Conservation (phyloP, 2,797 vertebrate genomes). For the Phalanger gymnotis region DNA sequence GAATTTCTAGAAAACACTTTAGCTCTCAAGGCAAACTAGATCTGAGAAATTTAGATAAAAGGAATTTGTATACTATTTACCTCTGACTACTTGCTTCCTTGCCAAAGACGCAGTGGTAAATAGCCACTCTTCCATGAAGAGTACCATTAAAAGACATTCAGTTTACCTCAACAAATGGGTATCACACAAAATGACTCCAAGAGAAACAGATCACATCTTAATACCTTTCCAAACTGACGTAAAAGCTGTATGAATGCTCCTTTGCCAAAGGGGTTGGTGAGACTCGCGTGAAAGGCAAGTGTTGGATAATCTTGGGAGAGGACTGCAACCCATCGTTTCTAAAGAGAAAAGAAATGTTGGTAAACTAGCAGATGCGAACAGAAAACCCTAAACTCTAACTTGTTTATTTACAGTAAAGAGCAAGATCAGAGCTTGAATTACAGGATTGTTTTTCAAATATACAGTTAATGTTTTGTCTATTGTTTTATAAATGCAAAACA, state of each 20-base stretch:
- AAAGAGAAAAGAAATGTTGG: slow-evolving; percentile 4
- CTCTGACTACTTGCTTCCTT: neutral
- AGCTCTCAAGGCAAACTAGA: neutral
- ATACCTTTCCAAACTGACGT: slow-evolving; percentile 98
- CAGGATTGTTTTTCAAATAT: slow-evolving; percentile 49
- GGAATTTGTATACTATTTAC: neutral
- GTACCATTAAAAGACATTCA: neutral
- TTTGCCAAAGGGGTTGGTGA: slow-evolving; percentile 98
- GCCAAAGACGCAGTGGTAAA: neutral
- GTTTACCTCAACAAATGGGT: neutral
- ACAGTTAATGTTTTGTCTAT: slow-evolving; percentile 66
- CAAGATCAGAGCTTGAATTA: slow-evolving; percentile 41
- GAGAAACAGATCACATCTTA: neutral
- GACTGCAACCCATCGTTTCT: slow-evolving; percentile 98
- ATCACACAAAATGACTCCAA: neutral
- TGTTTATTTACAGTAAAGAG: slow-evolving; percentile 50
- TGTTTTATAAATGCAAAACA: slow-evolving; percentile 75
- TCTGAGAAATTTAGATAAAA: neutral
- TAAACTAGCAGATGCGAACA: neutral
- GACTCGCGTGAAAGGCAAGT: slow-evolving; percentile 97
- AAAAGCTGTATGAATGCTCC: slow-evolving; percentile 98
- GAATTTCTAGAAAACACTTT: neutral
- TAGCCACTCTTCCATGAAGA: neutral
- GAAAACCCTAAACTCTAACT: neutral
- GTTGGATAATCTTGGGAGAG: slow-evolving; percentile 97